Conservation (phyloP, 2,888 invertebrate genomes). For the Bombylius discolor region DNA sequence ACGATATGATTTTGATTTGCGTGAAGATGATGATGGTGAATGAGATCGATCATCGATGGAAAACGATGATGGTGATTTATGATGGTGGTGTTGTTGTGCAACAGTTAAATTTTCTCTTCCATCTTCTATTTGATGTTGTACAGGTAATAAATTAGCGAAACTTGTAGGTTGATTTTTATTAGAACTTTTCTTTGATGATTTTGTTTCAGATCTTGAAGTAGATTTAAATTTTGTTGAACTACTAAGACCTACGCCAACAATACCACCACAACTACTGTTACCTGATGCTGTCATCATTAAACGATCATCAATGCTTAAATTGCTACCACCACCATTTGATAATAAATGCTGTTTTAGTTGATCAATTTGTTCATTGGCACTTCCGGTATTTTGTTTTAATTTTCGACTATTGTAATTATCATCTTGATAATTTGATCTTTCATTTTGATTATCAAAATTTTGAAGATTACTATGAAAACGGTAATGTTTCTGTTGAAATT, state of each 20-base stretch:
- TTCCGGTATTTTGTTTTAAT: not conserved
- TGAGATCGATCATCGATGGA: conserved; percentile 4
- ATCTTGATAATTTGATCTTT: not conserved
- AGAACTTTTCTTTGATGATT: not conserved
- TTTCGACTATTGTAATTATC: not conserved
- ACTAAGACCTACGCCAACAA: too few relatives aligned
- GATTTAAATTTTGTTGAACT: not conserved
- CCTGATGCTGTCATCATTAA: not conserved
- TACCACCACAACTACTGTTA: not conserved
- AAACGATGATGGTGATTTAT: not conserved
- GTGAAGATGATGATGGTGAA: not conserved
- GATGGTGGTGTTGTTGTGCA: not conserved
- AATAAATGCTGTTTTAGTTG: not conserved
- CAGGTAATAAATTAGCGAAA: conserved; percentile 11
- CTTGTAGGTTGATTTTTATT: conserved; percentile 7
- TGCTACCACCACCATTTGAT: not conserved
- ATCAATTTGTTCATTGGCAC: not conserved
- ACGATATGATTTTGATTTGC: not conserved
- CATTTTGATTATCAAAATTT: not conserved
- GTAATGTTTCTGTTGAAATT: not conserved
- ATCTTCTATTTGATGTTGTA: not conserved
- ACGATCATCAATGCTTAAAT: not conserved
- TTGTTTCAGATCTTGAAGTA: not conserved
- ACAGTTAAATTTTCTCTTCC: not conserved
- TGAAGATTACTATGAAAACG: not conserved